Evolutionary conservation across 2,113 vertebrate genomes (phyloP), one percentile per base, ranked within the genome.

Genomic region (Oriolus oriolus): DNA sequence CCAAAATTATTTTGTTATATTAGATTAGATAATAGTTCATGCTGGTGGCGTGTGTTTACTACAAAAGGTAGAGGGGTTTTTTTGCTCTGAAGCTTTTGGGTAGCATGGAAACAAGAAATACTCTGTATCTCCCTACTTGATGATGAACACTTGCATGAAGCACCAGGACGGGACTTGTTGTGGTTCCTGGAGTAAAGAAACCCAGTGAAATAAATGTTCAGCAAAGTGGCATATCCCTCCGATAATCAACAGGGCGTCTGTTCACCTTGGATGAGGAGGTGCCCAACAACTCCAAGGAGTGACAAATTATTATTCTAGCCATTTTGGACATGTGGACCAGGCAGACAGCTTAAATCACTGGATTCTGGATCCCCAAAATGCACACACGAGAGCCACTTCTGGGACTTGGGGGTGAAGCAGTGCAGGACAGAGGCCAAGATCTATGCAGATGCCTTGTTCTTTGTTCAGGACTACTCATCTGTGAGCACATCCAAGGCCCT

Each of bases 341-440:
- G 30, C 30, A 80, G 41, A 33, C 7, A 75, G 4, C 65, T 78
- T 73, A 49, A 16, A 52, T 12, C 12, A 28, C 37, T 53, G 26
- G 13, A 18, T 64, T 49, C 26, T 52, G 24, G 13, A 49, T 60
- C 11, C 26, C 28, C 13, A 33, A 24, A 78, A 78, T 61, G 11
- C 12, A n/a, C 26, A 47, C 0, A 0, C 8, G 57, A 35, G 61
- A 60, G 20, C 41, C 15, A 11, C 4, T 33, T 35, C 16, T 35
- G 23, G 14, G 18, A 13, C 22, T 75, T 90, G n/a, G 6, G 5
- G 2, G 7, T 39, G 28, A 90, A 85, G 37, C 8, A 60, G 9
- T 41, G 35, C 22, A 52, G 31, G 14, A 35, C 45, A 70, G 14
- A 2, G 3, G n/a, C 15, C 23, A 60, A 75, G 28, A 3, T 60